These are phyloP conservation scores for Fregata magnificens DNA, from an alignment of 2,113 vertebrate species.

Conservation along the genomic window DNA sequence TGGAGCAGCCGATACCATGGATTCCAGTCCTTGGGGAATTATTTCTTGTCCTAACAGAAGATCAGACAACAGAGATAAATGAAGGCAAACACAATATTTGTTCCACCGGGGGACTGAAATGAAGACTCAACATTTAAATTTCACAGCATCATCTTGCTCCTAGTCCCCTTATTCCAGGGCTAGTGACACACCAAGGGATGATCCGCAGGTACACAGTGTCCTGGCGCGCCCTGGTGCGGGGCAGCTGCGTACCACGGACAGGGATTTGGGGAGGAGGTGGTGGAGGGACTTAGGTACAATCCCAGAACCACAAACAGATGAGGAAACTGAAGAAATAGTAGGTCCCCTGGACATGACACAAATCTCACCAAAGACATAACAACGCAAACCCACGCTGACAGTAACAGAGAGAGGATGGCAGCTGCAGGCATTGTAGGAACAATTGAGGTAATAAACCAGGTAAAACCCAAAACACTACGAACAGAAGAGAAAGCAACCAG, in stretches of 20 bases:
- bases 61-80: not conserved
- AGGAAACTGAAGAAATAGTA: not conserved
- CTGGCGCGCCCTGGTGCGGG: accelerated
- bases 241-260: accelerated
- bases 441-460: not conserved
- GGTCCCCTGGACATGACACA: not conserved
- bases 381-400: not conserved
- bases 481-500: not conserved
- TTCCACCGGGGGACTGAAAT: not conserved
- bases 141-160: not conserved
- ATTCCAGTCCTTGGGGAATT: not conserved
- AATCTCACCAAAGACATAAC: not conserved
- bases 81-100: not conserved
- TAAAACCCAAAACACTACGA: not conserved
- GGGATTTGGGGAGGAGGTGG: not conserved
- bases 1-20: accelerated
- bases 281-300: not conserved
- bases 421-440: not conserved
- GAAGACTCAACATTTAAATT: not conserved
- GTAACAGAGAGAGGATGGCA: not conserved
- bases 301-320: not conserved
- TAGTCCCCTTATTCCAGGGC: not conserved
- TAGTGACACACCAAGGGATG: not conserved
- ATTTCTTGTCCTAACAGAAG: not conserved
- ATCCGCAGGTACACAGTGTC: not conserved